Percentiles rank a stretch among this genome's conserved stretches.
phyloP scores from a whole-genome alignment of 2,113 vertebrate genomes.

The Capreolus pygargus region DNA sequence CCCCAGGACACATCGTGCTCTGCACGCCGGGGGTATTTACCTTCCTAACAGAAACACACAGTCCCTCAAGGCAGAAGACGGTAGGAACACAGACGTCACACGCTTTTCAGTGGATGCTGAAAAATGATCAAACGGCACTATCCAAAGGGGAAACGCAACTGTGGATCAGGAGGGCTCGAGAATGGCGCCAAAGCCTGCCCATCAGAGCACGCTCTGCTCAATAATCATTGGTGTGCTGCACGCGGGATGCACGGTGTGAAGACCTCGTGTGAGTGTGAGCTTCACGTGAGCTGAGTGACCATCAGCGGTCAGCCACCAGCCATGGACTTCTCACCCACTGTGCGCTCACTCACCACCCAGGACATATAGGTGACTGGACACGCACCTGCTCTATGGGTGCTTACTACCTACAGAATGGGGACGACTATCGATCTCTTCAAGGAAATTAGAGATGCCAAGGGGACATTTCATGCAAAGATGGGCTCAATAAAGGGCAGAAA shows the following conservation, averaged over 20 bases:
- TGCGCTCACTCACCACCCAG: not conserved
- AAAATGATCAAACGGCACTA: conserved; percentile 13
- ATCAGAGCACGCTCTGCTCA: not conserved
- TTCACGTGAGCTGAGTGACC: not conserved
- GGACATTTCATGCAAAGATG: not conserved
- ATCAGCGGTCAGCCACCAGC: not conserved
- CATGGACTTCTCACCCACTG: not conserved
- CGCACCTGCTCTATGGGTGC: not conserved
- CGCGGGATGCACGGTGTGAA: not conserved
- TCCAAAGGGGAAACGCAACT: not conserved
- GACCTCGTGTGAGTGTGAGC: not conserved
- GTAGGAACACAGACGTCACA: not conserved
- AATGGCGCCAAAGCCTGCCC: not conserved
- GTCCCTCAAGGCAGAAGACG: not conserved
- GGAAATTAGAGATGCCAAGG: not conserved
- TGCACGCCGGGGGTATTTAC: not conserved
- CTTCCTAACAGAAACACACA: conserved; percentile 17
- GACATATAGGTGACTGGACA: not conserved
- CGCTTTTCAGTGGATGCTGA: not conserved
- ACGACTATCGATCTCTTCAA: not conserved
- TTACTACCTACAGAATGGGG: not conserved
- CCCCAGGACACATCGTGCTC: not conserved
- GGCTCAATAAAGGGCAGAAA: not conserved
- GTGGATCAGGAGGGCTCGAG: not conserved
- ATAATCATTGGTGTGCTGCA: not conserved